phyloP scores from a whole-genome alignment of 2,113 vertebrate species.

The Caretta caretta region DNA sequence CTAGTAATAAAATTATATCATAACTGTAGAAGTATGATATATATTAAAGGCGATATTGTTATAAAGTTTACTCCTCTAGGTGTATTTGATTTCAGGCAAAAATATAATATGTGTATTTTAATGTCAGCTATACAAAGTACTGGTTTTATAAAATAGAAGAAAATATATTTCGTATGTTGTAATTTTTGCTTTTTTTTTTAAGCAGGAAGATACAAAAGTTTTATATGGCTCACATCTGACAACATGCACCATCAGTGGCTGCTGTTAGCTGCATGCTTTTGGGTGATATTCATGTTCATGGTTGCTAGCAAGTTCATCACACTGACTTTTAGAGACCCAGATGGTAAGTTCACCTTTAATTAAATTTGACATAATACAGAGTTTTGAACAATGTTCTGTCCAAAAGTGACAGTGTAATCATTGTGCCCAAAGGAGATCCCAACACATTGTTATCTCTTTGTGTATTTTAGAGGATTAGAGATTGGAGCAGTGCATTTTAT shows the following conservation, averaged over 20 bases:
- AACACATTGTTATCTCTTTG: not conserved
- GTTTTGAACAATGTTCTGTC: not conserved
- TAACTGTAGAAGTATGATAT: not conserved
- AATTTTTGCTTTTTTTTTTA: constrained; percentile 48
- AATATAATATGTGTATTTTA: not conserved
- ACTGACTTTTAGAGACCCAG: constrained; percentile 86
- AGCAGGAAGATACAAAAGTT: constrained; percentile 59
- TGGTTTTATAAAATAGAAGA: not conserved
- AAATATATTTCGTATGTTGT: not conserved
- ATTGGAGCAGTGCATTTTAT: not conserved
- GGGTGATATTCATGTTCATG: constrained; percentile 97
- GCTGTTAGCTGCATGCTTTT: constrained; percentile 94
- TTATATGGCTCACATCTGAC: constrained; percentile 77
- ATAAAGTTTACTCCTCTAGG: not conserved
- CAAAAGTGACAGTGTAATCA: not conserved
- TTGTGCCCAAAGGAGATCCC: not conserved
- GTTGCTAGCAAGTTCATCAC: constrained; percentile 95
- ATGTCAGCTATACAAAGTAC: not conserved
- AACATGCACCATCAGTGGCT: constrained; percentile 98
- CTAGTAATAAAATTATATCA: not conserved
- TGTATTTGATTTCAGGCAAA: not conserved
- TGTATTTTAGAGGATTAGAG: not conserved
- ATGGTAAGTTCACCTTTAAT: constrained; percentile 82
- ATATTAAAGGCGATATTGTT: not conserved
- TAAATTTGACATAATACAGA: not conserved